These are phyloP conservation scores for Indicator indicator DNA, from an alignment of 2,113 vertebrate genomes.

Conservation along the genomic window DNA sequence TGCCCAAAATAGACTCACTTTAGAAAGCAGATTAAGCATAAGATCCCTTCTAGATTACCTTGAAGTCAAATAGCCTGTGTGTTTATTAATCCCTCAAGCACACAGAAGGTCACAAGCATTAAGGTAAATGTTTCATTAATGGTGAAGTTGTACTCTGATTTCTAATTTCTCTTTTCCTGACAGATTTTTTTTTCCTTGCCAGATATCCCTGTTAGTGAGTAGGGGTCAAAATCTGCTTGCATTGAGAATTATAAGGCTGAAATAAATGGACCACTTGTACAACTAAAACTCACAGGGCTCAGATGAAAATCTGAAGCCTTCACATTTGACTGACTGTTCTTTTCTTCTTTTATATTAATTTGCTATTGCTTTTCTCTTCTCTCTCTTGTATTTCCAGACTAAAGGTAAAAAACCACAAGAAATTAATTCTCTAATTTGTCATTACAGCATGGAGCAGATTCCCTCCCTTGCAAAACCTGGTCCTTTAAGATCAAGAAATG, in stretches of 20 bases:
- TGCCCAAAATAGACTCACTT: not conserved
- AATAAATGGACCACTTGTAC: not conserved
- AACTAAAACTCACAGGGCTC: not conserved
- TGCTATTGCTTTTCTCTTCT: not conserved
- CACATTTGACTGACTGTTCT: not conserved
- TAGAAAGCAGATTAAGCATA: slow-evolving; percentile 37
- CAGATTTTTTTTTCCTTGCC: not conserved
- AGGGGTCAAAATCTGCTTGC: not conserved
- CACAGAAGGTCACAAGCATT: not conserved
- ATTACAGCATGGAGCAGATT: not conserved
- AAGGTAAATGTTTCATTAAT: not conserved
- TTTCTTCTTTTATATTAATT: not conserved
- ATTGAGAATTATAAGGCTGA: not conserved
- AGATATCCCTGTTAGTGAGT: not conserved
- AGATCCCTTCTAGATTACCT: not conserved
- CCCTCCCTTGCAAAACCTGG: not conserved
- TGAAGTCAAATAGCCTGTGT: not conserved
- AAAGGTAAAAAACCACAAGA: not conserved
- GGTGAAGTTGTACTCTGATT: not conserved
- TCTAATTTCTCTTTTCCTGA: not conserved
- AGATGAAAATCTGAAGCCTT: not conserved
- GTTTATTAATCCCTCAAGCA: slow-evolving; percentile 14
- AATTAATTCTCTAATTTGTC: not conserved
- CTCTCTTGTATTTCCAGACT: not conserved
- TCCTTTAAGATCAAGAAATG: slow-evolving; percentile 38